phyloP scores from a whole-genome alignment of 2,113 vertebrate species.

The Anolis sagrei region DNA sequence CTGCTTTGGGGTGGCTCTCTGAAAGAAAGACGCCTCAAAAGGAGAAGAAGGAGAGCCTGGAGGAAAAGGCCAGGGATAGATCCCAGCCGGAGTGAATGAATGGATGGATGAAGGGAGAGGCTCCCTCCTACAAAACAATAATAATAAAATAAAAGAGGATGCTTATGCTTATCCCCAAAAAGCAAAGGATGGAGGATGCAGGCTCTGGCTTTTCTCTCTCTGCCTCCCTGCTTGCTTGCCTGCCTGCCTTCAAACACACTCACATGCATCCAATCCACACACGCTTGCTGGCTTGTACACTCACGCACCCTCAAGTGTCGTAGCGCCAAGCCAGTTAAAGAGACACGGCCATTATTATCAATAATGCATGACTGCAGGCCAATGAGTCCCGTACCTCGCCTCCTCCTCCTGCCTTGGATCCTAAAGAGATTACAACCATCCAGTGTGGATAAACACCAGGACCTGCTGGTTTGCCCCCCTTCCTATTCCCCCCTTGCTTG shows the following conservation, averaged over 20 bases:
- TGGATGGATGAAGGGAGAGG: slow-evolving; percentile 28
- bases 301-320: slow-evolving; percentile 15
- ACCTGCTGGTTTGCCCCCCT: background rate
- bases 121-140: background rate
- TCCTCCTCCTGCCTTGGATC: background rate
- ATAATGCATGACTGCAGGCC: slow-evolving; percentile 46
- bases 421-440: slow-evolving; percentile 24
- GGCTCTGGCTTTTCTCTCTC: background rate
- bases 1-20: background rate
- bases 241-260: slow-evolving; percentile 9
- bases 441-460: background rate
- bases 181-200: slow-evolving; percentile 16
- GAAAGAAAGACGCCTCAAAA: background rate
- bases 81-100: slow-evolving; percentile 50
- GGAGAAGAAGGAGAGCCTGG: slow-evolving; percentile 11
- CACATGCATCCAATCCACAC: slow-evolving; percentile 37
- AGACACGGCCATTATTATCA: slow-evolving; percentile 51
- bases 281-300: slow-evolving; percentile 47
- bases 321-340: slow-evolving; percentile 56
- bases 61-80: background rate
- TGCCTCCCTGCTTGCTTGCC: slow-evolving; percentile 36
- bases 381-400: background rate
- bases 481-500: background rate
- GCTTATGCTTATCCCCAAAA: background rate
- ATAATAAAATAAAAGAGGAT: background rate